phyloP scores from a whole-genome alignment of 1,140 invertebrate species.

The Drosophila insularis region DNA sequence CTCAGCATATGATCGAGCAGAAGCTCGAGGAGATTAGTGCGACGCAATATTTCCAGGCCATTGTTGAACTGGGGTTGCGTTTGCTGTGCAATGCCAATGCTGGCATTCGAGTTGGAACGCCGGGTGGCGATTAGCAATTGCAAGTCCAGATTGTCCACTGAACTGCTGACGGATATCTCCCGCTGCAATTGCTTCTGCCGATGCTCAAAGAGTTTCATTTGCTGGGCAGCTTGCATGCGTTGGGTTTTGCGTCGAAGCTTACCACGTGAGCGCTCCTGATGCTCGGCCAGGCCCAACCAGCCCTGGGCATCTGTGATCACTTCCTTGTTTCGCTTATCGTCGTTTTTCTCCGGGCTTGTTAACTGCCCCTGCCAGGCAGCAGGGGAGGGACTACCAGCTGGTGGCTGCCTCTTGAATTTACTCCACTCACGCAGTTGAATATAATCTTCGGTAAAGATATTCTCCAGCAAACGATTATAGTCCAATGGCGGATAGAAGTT shows the following conservation, averaged over 20 bases:
- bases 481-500: conserved; percentile 88
- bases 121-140: conserved; percentile 58
- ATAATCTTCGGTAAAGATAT: conserved; percentile 84
- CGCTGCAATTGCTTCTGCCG: conserved; percentile 59
- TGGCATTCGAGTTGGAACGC: neutral
- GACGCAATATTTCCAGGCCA: conserved; percentile 83
- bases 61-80: conserved; percentile 67
- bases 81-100: neutral
- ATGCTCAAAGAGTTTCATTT: conserved; percentile 22
- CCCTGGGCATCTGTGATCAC: conserved; percentile 49
- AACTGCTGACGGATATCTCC: conserved; percentile 37
- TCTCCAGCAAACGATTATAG: conserved; percentile 85
- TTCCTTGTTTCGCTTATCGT: neutral
- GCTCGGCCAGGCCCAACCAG: conserved; percentile 63
- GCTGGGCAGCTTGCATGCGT: conserved; percentile 72
- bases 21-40: conserved; percentile 85
- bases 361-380: neutral
- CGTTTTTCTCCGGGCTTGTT: neutral
- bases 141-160: conserved; percentile 78
- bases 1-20: conserved; percentile 83
- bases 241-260: conserved; percentile 63
- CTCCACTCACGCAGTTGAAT: conserved; percentile 77
- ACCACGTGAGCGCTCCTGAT: conserved; percentile 56
- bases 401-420: conserved; percentile 48
- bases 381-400: neutral